These are phyloP conservation scores for Diploscapter pachys DNA, from an alignment of 1,140 invertebrate genomes.

Conservation along the genomic window DNA sequence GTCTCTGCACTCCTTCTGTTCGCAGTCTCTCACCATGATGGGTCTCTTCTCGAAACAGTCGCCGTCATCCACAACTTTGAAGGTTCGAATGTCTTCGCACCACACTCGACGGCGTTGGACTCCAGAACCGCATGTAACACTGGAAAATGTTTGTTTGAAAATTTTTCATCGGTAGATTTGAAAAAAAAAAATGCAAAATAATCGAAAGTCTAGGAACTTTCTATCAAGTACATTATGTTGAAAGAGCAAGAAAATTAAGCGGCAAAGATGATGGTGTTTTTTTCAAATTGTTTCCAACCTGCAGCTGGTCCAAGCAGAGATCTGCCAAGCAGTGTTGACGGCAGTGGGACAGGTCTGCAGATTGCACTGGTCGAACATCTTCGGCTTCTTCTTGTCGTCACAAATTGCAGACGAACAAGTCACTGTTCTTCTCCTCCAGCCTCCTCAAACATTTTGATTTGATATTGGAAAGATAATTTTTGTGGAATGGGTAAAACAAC, in stretches of 20 bases:
- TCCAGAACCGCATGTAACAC: slow-evolving; percentile 54
- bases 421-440: slow-evolving; percentile 23
- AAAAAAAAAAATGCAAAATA: slow-evolving; percentile 3
- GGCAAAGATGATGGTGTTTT: no score
- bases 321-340: slow-evolving; percentile 47
- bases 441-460: neutral
- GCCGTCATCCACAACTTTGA: slow-evolving; percentile 33
- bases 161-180: neutral
- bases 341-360: slow-evolving; percentile 35
- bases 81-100: slow-evolving; percentile 46
- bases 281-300: slow-evolving; percentile 34
- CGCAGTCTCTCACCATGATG: slow-evolving; percentile 29
- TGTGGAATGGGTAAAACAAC: no score
- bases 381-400: slow-evolving; percentile 27
- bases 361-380: slow-evolving; percentile 53
- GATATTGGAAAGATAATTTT: no score
- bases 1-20: slow-evolving; percentile 30
- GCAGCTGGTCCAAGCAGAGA: slow-evolving; percentile 45
- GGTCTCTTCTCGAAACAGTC: slow-evolving; percentile 44
- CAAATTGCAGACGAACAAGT: slow-evolving; percentile 29
- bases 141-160: slow-evolving; percentile 40
- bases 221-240: no score
- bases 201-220: neutral
- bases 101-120: slow-evolving; percentile 48
- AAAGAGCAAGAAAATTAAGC: no score